phyloP scores from a whole-genome alignment of 2,113 vertebrate genomes.

The Bucco capensis region DNA sequence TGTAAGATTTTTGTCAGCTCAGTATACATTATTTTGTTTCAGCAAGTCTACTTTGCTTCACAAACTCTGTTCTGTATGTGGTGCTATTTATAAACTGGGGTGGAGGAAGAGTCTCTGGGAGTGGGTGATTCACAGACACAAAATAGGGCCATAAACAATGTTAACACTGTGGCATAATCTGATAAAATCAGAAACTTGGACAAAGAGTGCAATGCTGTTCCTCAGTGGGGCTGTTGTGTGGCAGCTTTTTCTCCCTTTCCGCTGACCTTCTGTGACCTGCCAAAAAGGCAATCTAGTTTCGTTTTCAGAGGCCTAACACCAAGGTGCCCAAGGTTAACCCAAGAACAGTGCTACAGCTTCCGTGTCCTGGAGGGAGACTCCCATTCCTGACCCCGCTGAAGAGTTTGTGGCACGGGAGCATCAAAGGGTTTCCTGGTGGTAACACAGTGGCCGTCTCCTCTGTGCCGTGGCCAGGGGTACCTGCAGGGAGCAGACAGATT shows the following conservation, averaged over 20 bases:
- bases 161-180: constrained; percentile 52
- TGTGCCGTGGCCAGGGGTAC: neutral
- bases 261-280: neutral
- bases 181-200: constrained; percentile 44
- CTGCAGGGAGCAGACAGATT: neutral
- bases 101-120: constrained; percentile 34
- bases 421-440: neutral
- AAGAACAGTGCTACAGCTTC: neutral
- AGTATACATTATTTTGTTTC: constrained; percentile 35
- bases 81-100: constrained; percentile 53
- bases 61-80: neutral
- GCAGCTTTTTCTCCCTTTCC: constrained; percentile 2
- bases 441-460: neutral
- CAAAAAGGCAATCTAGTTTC: neutral
- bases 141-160: constrained; percentile 50
- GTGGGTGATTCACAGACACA: constrained; percentile 40
- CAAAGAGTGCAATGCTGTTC: neutral
- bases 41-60: neutral
- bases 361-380: neutral
- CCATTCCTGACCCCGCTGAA: neutral
- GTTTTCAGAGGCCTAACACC: accelerated
- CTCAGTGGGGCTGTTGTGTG: neutral
- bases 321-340: neutral
- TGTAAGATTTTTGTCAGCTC: constrained; percentile 8
- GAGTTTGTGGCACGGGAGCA: neutral